These are phyloP conservation scores for Sialis lutaria DNA, from an alignment of 2,888 invertebrate genomes.

Conservation along the genomic window DNA sequence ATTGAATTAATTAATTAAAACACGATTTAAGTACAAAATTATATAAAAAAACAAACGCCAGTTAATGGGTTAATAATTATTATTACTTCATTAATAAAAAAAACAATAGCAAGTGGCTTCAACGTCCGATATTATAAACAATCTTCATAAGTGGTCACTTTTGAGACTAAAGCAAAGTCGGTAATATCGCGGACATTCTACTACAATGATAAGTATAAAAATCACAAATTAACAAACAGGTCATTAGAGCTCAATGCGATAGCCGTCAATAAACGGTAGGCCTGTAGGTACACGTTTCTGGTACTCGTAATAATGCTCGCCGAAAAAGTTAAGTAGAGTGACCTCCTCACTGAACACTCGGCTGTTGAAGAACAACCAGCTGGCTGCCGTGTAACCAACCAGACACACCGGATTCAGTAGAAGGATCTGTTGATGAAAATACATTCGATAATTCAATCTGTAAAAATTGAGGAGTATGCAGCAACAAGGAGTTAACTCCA, in stretches of 20 bases:
- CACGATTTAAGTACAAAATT: too few species aligned
- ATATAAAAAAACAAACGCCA: too few species aligned
- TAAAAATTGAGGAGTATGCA: too few species aligned
- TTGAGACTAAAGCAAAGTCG: too few species aligned
- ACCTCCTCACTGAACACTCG: slow-evolving; percentile 80
- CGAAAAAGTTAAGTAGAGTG: slow-evolving; percentile 81
- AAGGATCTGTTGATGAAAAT: slow-evolving; percentile 41
- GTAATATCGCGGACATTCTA: too few species aligned
- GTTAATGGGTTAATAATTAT: too few species aligned
- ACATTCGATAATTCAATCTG: not conserved
- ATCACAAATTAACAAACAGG: not conserved
- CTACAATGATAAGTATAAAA: not conserved
- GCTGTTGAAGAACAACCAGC: slow-evolving; percentile 85
- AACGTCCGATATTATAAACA: too few species aligned
- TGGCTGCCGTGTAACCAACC: slow-evolving; percentile 59
- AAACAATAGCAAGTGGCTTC: too few species aligned
- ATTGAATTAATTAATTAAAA: too few species aligned
- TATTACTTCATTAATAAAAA: too few species aligned
- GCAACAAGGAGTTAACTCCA: too few species aligned
- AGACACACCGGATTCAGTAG: slow-evolving; percentile 81
- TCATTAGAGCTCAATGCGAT: slow-evolving; percentile 24
- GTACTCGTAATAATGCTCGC: slow-evolving; percentile 70
- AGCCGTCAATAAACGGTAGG: slow-evolving; percentile 75
- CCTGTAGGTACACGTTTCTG: slow-evolving; percentile 71
- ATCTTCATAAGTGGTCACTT: too few species aligned